These are phyloP conservation scores for Globodera rostochiensis DNA, from an alignment of 1,140 invertebrate genomes.

Conservation along the genomic window DNA sequence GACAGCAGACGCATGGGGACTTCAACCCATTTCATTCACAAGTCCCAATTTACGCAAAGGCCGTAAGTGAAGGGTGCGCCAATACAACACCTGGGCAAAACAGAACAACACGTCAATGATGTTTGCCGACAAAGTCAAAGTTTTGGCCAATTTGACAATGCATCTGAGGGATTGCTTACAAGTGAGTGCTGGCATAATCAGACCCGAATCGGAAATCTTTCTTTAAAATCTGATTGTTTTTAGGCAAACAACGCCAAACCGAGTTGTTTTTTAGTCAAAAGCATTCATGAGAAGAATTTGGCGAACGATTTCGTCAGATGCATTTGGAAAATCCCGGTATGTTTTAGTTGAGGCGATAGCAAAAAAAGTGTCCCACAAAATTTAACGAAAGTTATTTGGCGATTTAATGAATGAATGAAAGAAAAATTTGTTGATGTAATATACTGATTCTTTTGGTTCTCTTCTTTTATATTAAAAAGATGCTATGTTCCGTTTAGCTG, in stretches of 20 bases:
- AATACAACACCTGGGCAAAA: background rate
- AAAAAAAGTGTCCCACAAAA: too few species aligned
- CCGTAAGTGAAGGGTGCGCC: background rate
- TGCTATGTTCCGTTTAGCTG: conserved; percentile 23
- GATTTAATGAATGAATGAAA: too few species aligned
- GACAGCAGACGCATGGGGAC: too few species aligned
- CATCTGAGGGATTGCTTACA: conserved; percentile 15
- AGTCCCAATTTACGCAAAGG: too few species aligned
- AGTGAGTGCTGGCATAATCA: background rate
- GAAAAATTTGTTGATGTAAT: background rate
- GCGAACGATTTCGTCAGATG: conserved; percentile 36
- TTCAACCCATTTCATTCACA: too few species aligned
- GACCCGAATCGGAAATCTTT: too few species aligned
- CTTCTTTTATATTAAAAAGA: background rate
- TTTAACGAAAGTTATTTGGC: background rate
- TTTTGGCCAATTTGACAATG: conserved; percentile 15
- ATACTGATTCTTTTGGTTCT: too few species aligned
- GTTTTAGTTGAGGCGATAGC: too few species aligned
- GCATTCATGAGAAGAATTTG: conserved; percentile 41
- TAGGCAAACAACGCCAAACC: conserved; percentile 32
- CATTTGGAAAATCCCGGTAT: conserved; percentile 29
- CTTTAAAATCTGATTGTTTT: background rate
- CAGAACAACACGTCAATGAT: conserved; percentile 4
- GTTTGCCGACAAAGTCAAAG: conserved; percentile 14
- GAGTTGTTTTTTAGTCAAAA: conserved; percentile 5